These are phyloP conservation scores for Zosterops hypoxanthus DNA, from an alignment of 2,113 vertebrate species.

Conservation along the genomic window DNA sequence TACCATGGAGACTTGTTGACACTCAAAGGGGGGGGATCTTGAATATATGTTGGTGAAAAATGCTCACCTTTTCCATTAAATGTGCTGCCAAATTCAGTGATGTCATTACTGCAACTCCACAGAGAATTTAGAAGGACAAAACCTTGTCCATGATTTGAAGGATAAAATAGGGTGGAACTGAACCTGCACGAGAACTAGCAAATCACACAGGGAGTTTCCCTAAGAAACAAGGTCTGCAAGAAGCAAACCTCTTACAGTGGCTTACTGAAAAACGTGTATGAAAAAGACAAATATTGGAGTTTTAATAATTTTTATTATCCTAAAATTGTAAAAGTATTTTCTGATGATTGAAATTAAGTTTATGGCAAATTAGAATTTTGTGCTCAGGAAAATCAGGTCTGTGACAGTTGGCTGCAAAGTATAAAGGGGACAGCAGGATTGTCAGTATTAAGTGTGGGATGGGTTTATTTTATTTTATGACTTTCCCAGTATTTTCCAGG, in stretches of 20 bases:
- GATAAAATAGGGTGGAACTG: background rate
- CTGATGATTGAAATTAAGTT: background rate
- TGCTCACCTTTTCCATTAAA: background rate
- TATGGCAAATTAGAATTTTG: background rate
- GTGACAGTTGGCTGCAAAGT: background rate
- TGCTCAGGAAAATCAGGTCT: background rate
- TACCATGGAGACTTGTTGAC: background rate
- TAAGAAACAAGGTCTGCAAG: background rate
- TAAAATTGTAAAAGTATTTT: background rate
- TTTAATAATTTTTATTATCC: background rate
- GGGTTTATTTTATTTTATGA: background rate
- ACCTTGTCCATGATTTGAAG: background rate
- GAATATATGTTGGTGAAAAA: background rate
- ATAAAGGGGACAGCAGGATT: background rate
- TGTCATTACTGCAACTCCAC: background rate
- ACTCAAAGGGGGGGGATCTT: background rate
- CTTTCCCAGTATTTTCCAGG: background rate
- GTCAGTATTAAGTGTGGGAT: no score
- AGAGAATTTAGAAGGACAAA: background rate
- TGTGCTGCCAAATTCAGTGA: background rate
- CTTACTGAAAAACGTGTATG: background rate
- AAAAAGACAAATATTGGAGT: background rate
- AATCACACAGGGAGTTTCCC: background rate
- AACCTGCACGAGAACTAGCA: background rate
- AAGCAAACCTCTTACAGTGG: background rate